phyloP scores from a whole-genome alignment of 2,797 vertebrate species.

The Prunella strophiata region DNA sequence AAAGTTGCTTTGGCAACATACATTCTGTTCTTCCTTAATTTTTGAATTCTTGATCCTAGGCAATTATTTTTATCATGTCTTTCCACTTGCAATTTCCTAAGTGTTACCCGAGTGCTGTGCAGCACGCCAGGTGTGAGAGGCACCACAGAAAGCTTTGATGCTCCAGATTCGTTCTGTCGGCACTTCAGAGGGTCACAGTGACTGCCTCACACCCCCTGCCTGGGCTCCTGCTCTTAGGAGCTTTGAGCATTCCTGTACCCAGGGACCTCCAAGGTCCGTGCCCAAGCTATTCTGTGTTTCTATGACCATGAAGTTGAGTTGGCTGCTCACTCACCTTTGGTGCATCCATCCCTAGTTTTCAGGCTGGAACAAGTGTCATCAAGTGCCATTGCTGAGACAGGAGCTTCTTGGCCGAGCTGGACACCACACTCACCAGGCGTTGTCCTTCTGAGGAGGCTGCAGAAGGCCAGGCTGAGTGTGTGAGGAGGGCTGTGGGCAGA shows the following conservation, averaged over 20 bases:
- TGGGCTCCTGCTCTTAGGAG: background rate
- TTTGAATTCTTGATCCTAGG: background rate
- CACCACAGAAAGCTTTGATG: background rate
- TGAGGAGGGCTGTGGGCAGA: background rate
- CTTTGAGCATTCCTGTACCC: background rate
- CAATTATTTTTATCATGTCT: background rate
- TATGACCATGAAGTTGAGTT: background rate
- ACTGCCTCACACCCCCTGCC: background rate
- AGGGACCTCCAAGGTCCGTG: background rate
- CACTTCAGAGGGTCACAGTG: rapidly evolving
- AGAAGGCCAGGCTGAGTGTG: rapidly evolving
- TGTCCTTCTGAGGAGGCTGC: rapidly evolving
- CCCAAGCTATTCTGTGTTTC: background rate
- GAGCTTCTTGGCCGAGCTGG: background rate
- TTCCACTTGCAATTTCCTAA: background rate
- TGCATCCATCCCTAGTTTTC: background rate
- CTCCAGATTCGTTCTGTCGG: rapidly evolving
- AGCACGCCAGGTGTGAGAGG: background rate
- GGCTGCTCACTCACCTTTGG: background rate
- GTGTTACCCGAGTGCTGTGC: background rate
- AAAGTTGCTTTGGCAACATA: conserved; percentile 48
- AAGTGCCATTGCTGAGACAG: background rate
- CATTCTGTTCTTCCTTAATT: conserved; percentile 14
- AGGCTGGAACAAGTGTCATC: background rate
- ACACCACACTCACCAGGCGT: rapidly evolving